Evolutionary conservation across 1,140 invertebrate genomes (phyloP), one percentile per base, ranked within the genome.

Genomic region (Cepaea nemoralis): DNA sequence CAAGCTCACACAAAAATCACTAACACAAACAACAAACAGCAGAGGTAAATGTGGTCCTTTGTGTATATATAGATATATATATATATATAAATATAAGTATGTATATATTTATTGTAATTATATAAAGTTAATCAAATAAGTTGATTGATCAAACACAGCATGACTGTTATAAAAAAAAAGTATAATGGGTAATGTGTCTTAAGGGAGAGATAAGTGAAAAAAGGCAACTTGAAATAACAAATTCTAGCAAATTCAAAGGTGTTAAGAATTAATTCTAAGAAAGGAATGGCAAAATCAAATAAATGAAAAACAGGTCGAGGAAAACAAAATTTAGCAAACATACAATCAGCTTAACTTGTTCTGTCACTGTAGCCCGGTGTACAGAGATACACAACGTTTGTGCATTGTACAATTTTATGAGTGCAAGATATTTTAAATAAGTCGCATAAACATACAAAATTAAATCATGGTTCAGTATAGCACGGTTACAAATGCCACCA

Each of bases 11-110:
- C 37, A 67, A 78, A 67, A 3, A 37, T 24, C 14, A 12, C 63
- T 59, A 24, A 63, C 70, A 67, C 16, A 78, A 78, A 78, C 63
- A 67, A 78, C 76, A 78, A 78, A 76, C 67, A 66, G 76, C 76
- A 39, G 76, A 78, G 76, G 76, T 78, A 78, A 78, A 78, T 31
- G 76, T 78, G 76, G 76, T 78, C 76, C 76, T 78, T 78, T 78
- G 76, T 78, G 67, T 78, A 78, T 78, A 78, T 78, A 77, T 50
- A 67, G 14, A 78, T 77, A 77, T 77, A 77, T 55, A 50, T 77
- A 59, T 66, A 40, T 78, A 67, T 78, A 67, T 74, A 40, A 8
- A 42, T 70, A 37, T 40, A 70, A 70, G 55, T 59, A 59, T 59
- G 55, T 59, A 59, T 59, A 59, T 59, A 76, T 31, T 33, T 76